These are phyloP conservation scores for Lasioglossum malachurum DNA, from an alignment of 2,888 invertebrate species.

Conservation along the genomic window DNA sequence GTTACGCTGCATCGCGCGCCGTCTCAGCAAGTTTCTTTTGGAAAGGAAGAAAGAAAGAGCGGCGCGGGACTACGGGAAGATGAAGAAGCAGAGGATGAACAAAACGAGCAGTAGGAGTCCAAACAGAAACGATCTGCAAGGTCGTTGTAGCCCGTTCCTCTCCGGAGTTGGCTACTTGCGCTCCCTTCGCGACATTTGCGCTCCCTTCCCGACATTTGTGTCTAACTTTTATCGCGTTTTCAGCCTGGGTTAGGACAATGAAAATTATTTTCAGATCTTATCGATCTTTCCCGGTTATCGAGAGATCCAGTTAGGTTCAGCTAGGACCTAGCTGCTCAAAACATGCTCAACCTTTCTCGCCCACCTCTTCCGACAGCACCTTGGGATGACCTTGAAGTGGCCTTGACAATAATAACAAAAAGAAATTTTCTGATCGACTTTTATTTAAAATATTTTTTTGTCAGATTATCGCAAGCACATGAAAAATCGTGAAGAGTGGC, in stretches of 20 bases:
- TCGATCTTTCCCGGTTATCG: background rate
- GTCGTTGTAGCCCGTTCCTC: constrained; percentile 58
- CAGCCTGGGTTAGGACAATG: background rate
- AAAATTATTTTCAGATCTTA: background rate
- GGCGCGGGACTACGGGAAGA: constrained; percentile 49
- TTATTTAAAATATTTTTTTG: too few relatives aligned
- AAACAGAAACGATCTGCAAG: constrained; percentile 72
- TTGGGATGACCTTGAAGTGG: too few relatives aligned
- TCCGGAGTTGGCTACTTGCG: constrained; percentile 16
- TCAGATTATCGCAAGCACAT: too few relatives aligned
- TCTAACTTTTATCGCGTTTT: constrained; percentile 41
- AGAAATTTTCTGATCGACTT: too few relatives aligned
- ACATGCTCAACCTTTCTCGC: too few relatives aligned
- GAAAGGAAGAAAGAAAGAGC: constrained; percentile 65
- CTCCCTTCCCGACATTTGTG: constrained; percentile 33
- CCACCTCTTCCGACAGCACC: too few relatives aligned
- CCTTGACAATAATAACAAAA: too few relatives aligned
- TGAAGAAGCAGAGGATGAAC: constrained; percentile 60
- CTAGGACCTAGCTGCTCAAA: background rate
- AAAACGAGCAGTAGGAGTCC: constrained; percentile 62
- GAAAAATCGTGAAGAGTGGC: too few relatives aligned
- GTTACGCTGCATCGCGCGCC: constrained; percentile 48
- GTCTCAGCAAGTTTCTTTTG: constrained; percentile 73
- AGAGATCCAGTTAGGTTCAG: background rate
- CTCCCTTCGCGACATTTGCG: constrained; percentile 32